A percentile compares a stretch with the other conserved stretches of the same genome.
These are phyloP conservation scores for Pseudoips prasinana DNA, from an alignment of 2,888 invertebrate genomes.

Conservation along the genomic window DNA sequence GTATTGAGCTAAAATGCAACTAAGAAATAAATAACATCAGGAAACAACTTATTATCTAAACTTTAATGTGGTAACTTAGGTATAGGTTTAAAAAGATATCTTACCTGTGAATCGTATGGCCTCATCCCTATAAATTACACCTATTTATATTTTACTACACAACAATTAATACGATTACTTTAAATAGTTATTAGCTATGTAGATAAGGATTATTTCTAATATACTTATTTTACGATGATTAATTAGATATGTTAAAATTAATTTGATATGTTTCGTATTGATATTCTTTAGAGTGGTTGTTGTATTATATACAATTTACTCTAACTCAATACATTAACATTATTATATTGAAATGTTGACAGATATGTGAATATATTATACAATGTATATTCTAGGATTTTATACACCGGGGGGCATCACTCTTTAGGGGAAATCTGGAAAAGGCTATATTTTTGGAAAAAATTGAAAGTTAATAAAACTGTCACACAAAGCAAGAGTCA, in stretches of 20 bases:
- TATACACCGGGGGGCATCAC: slow-evolving; percentile 65
- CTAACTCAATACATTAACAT: slow-evolving; percentile 65
- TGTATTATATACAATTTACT: slow-evolving; percentile 67
- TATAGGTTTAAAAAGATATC: slow-evolving; percentile 3
- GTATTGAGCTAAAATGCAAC: no score
- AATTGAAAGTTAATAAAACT: not conserved
- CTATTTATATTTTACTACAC: slow-evolving; percentile 13
- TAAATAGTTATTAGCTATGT: not conserved
- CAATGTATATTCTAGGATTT: slow-evolving; percentile 24
- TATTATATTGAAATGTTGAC: slow-evolving; percentile 24
- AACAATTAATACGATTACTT: not conserved
- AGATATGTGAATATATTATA: slow-evolving; percentile 44
- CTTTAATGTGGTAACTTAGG: no score
- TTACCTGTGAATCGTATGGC: slow-evolving; percentile 16
- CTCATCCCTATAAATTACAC: slow-evolving; percentile 4
- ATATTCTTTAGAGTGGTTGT: slow-evolving; percentile 79
- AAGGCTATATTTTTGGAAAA: not conserved
- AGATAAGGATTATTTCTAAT: slow-evolving; percentile 1
- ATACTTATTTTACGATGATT: slow-evolving; percentile 6
- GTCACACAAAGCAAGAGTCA: not conserved
- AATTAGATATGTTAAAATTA: slow-evolving; percentile 29
- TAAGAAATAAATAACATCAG: no score
- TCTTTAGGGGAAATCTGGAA: slow-evolving; percentile 46
- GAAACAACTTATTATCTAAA: no score
- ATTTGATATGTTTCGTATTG: slow-evolving; percentile 78